Evolutionary conservation across 2,797 vertebrate species (phyloP), one percentile per base, ranked within the genome.

Genomic region (Pseudochaenichthys georgianus): DNA sequence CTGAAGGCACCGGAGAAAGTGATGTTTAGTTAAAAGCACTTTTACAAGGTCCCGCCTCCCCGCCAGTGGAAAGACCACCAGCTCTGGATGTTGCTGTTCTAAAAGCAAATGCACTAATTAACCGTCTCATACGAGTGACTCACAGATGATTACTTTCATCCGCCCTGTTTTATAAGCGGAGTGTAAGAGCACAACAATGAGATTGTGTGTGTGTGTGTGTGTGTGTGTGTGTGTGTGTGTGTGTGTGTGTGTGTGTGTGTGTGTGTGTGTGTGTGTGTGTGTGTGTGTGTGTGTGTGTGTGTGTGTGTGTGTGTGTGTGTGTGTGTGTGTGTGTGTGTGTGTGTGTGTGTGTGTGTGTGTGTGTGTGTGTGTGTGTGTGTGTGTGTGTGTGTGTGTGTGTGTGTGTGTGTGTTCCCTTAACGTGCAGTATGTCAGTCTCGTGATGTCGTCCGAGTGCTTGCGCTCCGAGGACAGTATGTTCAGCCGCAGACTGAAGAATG

Each of bases 121-220:
- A 85, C 57, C 82, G 76, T 88, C 84, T 85, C 87, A 90, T 89
- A 74, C 50, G 53, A 88, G 78, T 73, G 38, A 58, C 78, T 79
- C 68, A 54, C 69, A 84, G 83, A 86, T 89, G 92, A 94, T 87
- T 74, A 71, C 84, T 93, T 89, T 85, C 87, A 90, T 92, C 87
- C 90, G 91, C 80, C 78, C 59, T 54, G 75, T 69, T 88, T 81
- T n/a, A 57, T 81, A 63, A 60, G 66, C 50, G 2, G 34, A 46
- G 69, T 78, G 81, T 54, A 63, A 45, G 70, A 84, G 70, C 79
- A 84, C 87, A 85, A 67, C 64, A 61, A 52, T 64, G 75, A 85
- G 82, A n/a, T n/a, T n/a, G n/a, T n/a, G n/a, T n/a, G n/a, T n/a
- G n/a, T n/a, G n/a, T n/a, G n/a, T n/a, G n/a, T n/a, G n/a, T n/a